Evolutionary conservation across 2,888 invertebrate genomes (phyloP).

Genomic region (Lasioglossum pauxillum): DNA sequence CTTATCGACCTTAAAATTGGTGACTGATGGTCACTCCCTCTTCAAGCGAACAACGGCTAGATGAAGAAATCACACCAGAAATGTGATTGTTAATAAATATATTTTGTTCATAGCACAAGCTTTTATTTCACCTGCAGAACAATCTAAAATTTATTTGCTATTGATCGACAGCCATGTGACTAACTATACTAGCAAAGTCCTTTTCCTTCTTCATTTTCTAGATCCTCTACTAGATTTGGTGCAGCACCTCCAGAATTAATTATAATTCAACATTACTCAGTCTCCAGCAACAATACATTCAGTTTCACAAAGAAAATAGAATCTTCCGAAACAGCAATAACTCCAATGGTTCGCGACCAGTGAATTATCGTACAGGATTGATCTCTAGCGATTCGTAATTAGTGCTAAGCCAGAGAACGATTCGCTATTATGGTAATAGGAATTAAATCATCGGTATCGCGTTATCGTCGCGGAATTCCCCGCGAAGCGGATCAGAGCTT

Average conservation of each 20-base stretch:
- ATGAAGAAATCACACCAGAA: neutral
- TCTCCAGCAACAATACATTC: neutral
- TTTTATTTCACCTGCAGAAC: neutral
- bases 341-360: neutral
- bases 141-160: neutral
- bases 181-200: too few relatives aligned
- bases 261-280: neutral
- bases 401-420: slow-evolving; percentile 45
- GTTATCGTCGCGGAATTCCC: slow-evolving; percentile 39
- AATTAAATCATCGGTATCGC: slow-evolving; percentile 47
- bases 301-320: neutral
- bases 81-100: neutral
- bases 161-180: neutral
- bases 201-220: neutral
- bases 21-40: neutral
- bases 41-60: neutral
- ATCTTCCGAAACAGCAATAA: neutral
- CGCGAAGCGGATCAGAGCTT: slow-evolving; percentile 48
- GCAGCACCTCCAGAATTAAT: neutral
- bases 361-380: slow-evolving; percentile 22
- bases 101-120: neutral
- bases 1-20: neutral
- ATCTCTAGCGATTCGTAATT: slow-evolving; percentile 50
- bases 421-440: slow-evolving; percentile 45
- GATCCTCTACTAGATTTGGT: too few relatives aligned